Percentiles rank a stretch among this genome's conserved stretches.
Conservation (phyloP, 1,140 invertebrate genomes). For the Aphidius gifuensis region DNA sequence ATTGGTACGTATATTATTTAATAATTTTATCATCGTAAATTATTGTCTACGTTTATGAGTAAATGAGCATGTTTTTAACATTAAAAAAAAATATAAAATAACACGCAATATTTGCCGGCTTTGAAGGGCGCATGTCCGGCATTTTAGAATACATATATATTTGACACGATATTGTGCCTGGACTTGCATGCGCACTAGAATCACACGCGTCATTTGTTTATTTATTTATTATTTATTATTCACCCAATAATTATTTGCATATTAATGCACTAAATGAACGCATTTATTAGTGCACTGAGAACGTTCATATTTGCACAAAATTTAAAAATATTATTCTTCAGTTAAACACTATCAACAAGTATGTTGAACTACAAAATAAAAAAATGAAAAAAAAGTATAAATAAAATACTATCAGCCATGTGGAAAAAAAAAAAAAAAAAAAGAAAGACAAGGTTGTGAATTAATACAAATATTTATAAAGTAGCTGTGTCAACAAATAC, state of each 20-base stretch:
- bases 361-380: no score
- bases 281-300: no score
- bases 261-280: no score
- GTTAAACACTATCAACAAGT: no score
- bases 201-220: neutral
- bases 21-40: no score
- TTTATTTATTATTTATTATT: no score
- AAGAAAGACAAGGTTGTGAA: slow-evolving; percentile 10
- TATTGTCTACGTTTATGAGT: neutral
- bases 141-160: neutral
- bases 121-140: slow-evolving; percentile 9
- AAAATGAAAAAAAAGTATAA: no score
- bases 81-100: slow-evolving; percentile 1
- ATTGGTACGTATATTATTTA: neutral
- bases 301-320: no score
- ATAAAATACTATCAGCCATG: no score
- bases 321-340: no score
- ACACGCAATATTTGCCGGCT: slow-evolving; percentile 2
- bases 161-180: slow-evolving; percentile 3
- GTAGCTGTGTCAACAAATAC: slow-evolving; percentile 9
- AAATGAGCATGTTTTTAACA: neutral
- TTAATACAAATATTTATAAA: slow-evolving; percentile 16
- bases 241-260: no score
- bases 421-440: neutral
- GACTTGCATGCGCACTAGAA: slow-evolving; percentile 3